Evolutionary conservation across 2,888 invertebrate species (phyloP).

Genomic region (Clusia tigrina): DNA sequence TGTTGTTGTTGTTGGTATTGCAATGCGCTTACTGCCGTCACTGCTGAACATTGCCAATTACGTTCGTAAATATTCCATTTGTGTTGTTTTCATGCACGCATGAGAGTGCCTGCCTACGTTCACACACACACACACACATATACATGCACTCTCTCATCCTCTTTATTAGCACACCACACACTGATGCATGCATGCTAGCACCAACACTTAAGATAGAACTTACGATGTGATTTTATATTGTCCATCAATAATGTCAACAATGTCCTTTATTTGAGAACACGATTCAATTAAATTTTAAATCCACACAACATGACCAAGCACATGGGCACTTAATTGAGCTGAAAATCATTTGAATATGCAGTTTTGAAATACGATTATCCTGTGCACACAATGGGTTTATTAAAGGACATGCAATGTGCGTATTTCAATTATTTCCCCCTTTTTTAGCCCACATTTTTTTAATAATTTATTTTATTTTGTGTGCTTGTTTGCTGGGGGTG

Average conservation of each 20-base stretch:
- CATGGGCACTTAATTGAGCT: background rate
- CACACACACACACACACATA: background rate
- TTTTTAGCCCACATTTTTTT: too few relatives aligned
- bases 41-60: background rate
- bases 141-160: background rate
- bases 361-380: background rate
- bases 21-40: background rate
- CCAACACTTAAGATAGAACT: background rate
- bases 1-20: background rate
- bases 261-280: background rate
- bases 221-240: background rate
- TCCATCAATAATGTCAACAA: background rate
- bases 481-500: too few relatives aligned
- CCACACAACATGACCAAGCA: background rate
- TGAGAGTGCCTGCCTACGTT: background rate
- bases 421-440: background rate
- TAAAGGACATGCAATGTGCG: too few relatives aligned
- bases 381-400: background rate
- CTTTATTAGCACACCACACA: background rate
- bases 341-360: background rate
- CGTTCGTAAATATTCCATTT: background rate
- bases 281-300: background rate
- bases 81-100: background rate
- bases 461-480: too few relatives aligned
- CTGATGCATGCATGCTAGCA: background rate